Base-by-base conservation (phyloP, 2,797 vertebrate genomes). In the Phylloscopus collybita region DNA sequence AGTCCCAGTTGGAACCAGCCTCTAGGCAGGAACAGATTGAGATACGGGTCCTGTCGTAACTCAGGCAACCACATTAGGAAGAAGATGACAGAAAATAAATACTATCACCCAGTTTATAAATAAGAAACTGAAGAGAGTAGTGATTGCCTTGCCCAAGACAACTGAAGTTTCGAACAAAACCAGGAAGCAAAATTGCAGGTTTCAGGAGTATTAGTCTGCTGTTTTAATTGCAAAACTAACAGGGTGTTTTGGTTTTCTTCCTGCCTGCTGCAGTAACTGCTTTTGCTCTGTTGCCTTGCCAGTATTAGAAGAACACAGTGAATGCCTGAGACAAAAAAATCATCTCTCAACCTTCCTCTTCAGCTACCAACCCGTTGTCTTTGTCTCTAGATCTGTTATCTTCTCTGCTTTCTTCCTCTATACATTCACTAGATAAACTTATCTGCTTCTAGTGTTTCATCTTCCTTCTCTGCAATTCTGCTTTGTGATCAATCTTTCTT, bases 401-500 rank as follows among this genome's bases (percentile, higher is more conserved):
- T 64, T 78, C 69, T 66, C 80, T 79, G 38, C 76, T 80, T 91
- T 80, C 82, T 90, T 94, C 73, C 86, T 93, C 64, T 82, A 20
- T 61, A 71, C 27, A 17, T 76, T 94, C 80, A 71, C 67, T 74
- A 93, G 90, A 94, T 94, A 95, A 91, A 90, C 60, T 86, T 90
- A 84, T 73, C 88, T 93, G 25, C 70, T 94, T 74, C 83, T 71
- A 49, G 45, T 50, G 67, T 90, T 96, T 93, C 88, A 80, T 94
- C 88, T 97, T 61, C 65, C 60, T 91, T 91, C 82, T 92, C 78
- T 90, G 74, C 80, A 92, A 25, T 81, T 93, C 85, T 90, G 38
- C 73, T 92, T 79, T 93, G 88, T 78, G 90, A 93, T 94, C 92
- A 84, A 70, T 91, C 93, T 96, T 94, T 91, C 40, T 44, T 57